phyloP scores from a whole-genome alignment of 1,140 invertebrate species.

The Drosophila sturtevanti region DNA sequence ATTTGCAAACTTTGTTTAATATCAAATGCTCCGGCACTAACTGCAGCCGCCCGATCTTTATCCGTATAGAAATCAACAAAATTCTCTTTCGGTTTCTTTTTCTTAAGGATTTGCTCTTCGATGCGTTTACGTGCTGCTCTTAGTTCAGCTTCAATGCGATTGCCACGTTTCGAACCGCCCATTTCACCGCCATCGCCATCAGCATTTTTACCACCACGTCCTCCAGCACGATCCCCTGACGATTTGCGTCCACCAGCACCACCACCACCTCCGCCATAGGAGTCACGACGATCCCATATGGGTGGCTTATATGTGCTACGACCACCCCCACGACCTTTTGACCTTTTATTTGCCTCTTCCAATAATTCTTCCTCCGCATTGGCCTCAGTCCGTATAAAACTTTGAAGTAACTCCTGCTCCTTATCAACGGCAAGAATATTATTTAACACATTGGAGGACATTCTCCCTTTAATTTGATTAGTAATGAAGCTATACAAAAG shows the following conservation, averaged over 20 bases:
- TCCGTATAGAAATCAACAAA: conserved; percentile 92
- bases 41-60: conserved; percentile 94
- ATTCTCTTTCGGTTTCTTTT: conserved; percentile 85
- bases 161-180: conserved; percentile 71
- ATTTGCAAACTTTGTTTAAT: conserved; percentile 92
- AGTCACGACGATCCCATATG: conserved; percentile 57
- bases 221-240: conserved; percentile 28
- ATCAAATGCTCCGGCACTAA: conserved; percentile 88
- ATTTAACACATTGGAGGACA: conserved; percentile 78
- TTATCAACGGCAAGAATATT: conserved; percentile 86
- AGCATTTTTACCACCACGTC: conserved; percentile 54
- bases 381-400: conserved; percentile 87
- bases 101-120: conserved; percentile 82
- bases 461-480: conserved; percentile 11
- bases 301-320: conserved; percentile 44
- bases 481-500: conserved; percentile 8
- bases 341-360: conserved; percentile 60
- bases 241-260: conserved; percentile 24
- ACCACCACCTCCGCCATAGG: conserved; percentile 20
- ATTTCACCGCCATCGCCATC: conserved; percentile 48
- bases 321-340: conserved; percentile 45
- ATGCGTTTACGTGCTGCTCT: conserved; percentile 67
- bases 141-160: conserved; percentile 76
- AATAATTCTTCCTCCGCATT: conserved; percentile 63
- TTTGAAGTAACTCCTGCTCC: conserved; percentile 89